Evolutionary conservation across 2,888 invertebrate species (phyloP).

Genomic region (Coleophora flavipennella): DNA sequence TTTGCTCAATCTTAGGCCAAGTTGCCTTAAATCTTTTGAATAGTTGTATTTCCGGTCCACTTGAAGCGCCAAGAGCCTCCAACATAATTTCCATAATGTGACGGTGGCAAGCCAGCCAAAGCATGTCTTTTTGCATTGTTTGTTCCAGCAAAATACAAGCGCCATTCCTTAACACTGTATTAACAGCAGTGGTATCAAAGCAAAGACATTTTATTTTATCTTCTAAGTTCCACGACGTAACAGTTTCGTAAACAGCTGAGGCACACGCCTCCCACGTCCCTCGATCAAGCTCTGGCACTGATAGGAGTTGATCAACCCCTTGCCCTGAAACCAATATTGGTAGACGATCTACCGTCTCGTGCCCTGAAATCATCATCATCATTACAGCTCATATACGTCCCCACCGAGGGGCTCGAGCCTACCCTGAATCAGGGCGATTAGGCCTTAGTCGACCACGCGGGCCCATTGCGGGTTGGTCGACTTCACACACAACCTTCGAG

Average conservation of each 20-base stretch:
- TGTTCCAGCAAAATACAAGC: constrained; percentile 10
- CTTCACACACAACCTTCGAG: too few relatives aligned
- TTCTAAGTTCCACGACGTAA: constrained; percentile 4
- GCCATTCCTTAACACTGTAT: constrained; percentile 10
- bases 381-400: too few relatives aligned
- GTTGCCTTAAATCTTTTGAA: constrained; percentile 6
- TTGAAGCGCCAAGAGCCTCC: constrained; percentile 8
- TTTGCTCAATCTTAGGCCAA: constrained; percentile 5
- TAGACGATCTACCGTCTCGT: too few relatives aligned
- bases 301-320: too few relatives aligned
- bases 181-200: constrained; percentile 8
- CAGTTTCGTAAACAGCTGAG: constrained; percentile 6
- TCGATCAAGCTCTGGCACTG: constrained; percentile 7
- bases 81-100: constrained; percentile 14
- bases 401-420: too few relatives aligned
- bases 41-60: constrained; percentile 8
- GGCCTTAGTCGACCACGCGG: too few relatives aligned
- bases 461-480: too few relatives aligned
- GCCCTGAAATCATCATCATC: too few relatives aligned
- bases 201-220: constrained; percentile 8
- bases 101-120: constrained; percentile 14
- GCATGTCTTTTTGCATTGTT: constrained; percentile 11
- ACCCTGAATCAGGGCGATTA: too few relatives aligned
- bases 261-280: constrained; percentile 11
- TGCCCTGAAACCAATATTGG: too few relatives aligned